phyloP scores from a whole-genome alignment of 1,140 invertebrate genomes.

The Leptonema lineaticorne region DNA sequence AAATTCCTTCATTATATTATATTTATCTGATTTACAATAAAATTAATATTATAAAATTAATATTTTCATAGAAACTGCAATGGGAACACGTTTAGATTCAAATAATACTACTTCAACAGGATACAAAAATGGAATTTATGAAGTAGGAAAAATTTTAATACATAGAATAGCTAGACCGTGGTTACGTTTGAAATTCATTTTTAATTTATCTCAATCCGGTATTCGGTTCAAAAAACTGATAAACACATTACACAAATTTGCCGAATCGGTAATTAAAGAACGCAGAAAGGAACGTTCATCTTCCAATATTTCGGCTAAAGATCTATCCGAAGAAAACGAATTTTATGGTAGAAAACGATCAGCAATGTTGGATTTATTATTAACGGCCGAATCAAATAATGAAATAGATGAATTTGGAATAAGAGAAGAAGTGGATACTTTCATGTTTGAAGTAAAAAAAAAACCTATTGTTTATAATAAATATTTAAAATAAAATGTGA shows the following conservation, averaged over 20 bases:
- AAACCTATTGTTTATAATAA: background rate
- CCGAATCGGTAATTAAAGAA: slow-evolving; percentile 45
- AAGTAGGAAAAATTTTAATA: slow-evolving; percentile 45
- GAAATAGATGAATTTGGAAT: slow-evolving; percentile 66
- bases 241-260: slow-evolving; percentile 44
- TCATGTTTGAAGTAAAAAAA: slow-evolving; percentile 68
- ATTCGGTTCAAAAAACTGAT: slow-evolving; percentile 35
- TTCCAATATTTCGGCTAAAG: no score
- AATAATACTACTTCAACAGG: slow-evolving; percentile 36
- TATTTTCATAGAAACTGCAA: slow-evolving; percentile 41
- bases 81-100: slow-evolving; percentile 48
- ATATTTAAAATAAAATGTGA: no score
- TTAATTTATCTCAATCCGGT: slow-evolving; percentile 34
- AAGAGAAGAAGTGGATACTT: slow-evolving; percentile 80
- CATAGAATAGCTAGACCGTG: slow-evolving; percentile 48
- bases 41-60: background rate
- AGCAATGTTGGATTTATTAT: slow-evolving; percentile 52
- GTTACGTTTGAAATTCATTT: slow-evolving; percentile 44
- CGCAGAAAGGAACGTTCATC: slow-evolving; percentile 32
- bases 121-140: slow-evolving; percentile 49
- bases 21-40: background rate
- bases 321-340: slow-evolving; percentile 29
- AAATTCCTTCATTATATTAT: no score
- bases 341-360: slow-evolving; percentile 36
- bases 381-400: slow-evolving; percentile 59